Base-by-base conservation (phyloP, 1,140 invertebrate genomes). In the Nephila pilipes region DNA sequence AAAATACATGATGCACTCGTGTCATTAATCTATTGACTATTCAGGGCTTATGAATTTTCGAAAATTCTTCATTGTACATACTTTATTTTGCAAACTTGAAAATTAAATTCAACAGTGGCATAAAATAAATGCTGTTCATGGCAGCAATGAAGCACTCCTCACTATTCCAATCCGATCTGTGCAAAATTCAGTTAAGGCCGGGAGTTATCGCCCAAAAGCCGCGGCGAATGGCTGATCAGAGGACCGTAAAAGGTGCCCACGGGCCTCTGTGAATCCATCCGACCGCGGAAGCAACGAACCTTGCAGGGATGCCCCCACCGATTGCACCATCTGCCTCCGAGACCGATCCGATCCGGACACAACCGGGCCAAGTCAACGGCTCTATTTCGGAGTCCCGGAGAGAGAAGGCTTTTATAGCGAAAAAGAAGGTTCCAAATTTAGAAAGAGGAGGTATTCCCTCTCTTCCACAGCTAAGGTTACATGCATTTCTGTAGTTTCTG, bases 201-300 rank as follows among this genome's bases (percentile, higher is more conserved):
- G 69, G 32, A 75, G 69, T 32, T 75, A 32, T 81, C 20, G 80
- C 36, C 46, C 6, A 80, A 80, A 46, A 81, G 80, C 80, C 38
- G 36, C 38, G 46, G 22, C 38, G 38, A 60, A 4, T 29, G 4
- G 69, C 20, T 75, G 12, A 55, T 36, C 80, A 81, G 80, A n/a
- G 20, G 12, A 29, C 80, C 80, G 80, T 46, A n/a, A 81, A 81
- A 81, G 80, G 80, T 81, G 80, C 80, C 80, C 80, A 81, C 46
- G 38, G 80, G 80, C 80, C 29, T 55, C 80, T 25, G 46, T 29
- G 69, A 75, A 75, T 75, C 14, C 69, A 75, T 18, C 69, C 69
- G 80, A 54, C 80, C 46, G 38, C 36, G 46, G 46, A 81, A 22
- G 16, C 80, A 81, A 81, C 80, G 80, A 81, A 81, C 80, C 80